phyloP scores from a whole-genome alignment of 2,113 vertebrate genomes.

The Plectropomus leopardus region DNA sequence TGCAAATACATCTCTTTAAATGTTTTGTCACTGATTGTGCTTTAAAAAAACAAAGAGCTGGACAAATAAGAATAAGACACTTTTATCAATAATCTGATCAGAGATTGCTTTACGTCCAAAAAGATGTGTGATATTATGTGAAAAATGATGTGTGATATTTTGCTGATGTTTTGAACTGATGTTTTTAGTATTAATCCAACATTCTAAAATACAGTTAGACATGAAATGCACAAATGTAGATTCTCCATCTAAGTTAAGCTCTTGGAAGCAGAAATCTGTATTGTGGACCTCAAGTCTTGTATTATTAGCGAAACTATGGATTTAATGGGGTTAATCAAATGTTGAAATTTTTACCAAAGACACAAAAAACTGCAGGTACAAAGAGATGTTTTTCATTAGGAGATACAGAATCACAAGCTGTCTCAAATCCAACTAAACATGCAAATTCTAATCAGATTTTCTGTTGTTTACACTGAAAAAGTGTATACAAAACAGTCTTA shows the following conservation, averaged over 20 bases:
- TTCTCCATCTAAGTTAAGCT: not conserved
- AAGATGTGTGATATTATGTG: too few relatives aligned
- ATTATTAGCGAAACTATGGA: not conserved
- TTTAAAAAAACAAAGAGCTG: too few relatives aligned
- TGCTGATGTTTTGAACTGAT: too few relatives aligned
- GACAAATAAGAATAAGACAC: not conserved
- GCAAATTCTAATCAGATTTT: not conserved
- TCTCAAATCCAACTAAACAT: not conserved
- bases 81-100: not conserved
- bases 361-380: not conserved
- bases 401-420: not conserved
- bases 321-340: not conserved
- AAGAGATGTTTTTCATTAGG: not conserved
- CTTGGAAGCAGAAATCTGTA: not conserved
- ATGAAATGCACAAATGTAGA: not conserved
- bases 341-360: not conserved
- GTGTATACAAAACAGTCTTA: not conserved
- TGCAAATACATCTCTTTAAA: conserved; percentile 20
- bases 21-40: too few relatives aligned
- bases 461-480: not conserved
- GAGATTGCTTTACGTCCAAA: not conserved
- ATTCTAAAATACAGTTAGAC: too few relatives aligned
- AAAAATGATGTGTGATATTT: too few relatives aligned
- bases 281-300: not conserved
- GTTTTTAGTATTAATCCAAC: too few relatives aligned